Conservation (phyloP, 2,797 vertebrate genomes). For the Momotus momota region DNA sequence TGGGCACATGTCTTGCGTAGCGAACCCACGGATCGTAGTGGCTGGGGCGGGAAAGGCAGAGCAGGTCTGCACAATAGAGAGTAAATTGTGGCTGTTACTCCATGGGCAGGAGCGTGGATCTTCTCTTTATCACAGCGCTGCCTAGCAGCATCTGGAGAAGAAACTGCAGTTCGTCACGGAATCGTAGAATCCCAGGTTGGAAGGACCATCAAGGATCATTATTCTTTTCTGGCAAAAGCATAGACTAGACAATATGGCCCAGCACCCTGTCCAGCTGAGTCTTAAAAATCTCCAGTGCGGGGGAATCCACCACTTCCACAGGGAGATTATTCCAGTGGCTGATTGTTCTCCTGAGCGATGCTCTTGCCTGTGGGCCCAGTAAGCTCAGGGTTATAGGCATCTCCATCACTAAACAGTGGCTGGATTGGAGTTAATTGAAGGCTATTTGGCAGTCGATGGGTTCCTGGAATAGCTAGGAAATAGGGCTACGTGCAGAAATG, state of each 20-base stretch:
- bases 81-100: not conserved
- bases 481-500: not conserved
- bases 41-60: not conserved
- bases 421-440: not conserved
- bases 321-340: not conserved
- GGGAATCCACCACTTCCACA: not conserved
- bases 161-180: not conserved
- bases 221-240: not conserved
- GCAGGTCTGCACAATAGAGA: not conserved
- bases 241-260: not conserved
- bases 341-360: not conserved
- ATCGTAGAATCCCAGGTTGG: not conserved
- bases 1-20: fast-evolving
- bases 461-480: not conserved
- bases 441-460: not conserved
- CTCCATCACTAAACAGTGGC: not conserved
- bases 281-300: not conserved
- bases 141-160: not conserved
- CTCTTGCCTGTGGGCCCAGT: not conserved
- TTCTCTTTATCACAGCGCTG: not conserved
- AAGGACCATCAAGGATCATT: not conserved
- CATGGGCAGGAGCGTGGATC: fast-evolving
- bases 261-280: not conserved
- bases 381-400: not conserved
- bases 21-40: not conserved